Evolutionary conservation across 53 echinoderm and acorn worm species (phyloP), one percentile per base, ranked within the genome.

Genomic region (Apostichopus leukothele): DNA sequence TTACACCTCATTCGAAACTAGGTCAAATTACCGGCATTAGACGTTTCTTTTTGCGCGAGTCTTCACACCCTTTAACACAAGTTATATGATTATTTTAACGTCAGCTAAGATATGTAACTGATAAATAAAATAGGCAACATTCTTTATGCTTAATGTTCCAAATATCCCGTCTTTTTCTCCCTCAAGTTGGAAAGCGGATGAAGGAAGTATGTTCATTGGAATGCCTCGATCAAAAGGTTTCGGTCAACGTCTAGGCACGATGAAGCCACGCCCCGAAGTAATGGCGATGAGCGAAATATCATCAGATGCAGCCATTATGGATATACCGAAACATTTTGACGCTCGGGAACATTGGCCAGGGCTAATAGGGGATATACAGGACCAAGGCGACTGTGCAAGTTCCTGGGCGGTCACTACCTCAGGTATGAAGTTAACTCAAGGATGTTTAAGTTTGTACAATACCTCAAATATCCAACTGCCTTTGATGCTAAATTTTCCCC

Each of bases 331-430:
- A 9, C 78, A 87, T 9, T 98, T 98, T 23, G 98, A 98, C 74
- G 93, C 94, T 1, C 83, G 98, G 73, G 88, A 91, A 5, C 85
- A 95, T 18, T 98, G 98, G 98, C 98, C 98, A 6, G 92, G 88
- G 0, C 90, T 95, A 16, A 83, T 93, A 22, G 91, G 92, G n/a
- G 91, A 84, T 0, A 88, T 98, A 14, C 83, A 91, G 83, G 90
- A 98, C 86, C 98, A 98, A 84, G 98, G 98, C 51, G 88, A 98
- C 63, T 98, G 98, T 68, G 95, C 94, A 14, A 95, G 95, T 53
- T 98, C 98, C 0, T 98, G 98, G 98, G 98, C 98, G 7, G 88
- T 98, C 75, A 94, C 98, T 26, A 98, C 98, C 53, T 78, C 93
- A 90, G 95, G 97, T 97, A 79, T 26, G 81, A n/a, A 0, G 57